Evolutionary conservation across 2,888 invertebrate species (phyloP), one percentile per base, ranked within the genome.

Genomic region (Chymomyza fuscimana): DNA sequence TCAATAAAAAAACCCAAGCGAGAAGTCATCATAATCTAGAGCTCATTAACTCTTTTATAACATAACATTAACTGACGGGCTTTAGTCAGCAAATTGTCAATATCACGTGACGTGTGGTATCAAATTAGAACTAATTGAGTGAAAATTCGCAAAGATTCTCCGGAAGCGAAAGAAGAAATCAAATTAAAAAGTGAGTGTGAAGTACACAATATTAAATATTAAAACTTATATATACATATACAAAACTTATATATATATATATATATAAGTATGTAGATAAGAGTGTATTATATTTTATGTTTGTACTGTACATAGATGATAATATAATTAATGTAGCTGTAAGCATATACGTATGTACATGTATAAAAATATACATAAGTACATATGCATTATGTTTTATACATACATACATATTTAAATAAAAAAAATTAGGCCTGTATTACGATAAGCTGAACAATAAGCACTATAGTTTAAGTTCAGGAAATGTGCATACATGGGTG

Each of bases 21-120:
- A 81, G 91, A 80, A 88, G 87, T 72, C 82, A 86, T 64, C 86
- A 86, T 76, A 91, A 91, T 79, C 74, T 89, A 86, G 88, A 90
- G 79, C 82, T 91, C 78, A 89, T 89, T 83, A 90, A 90, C 86
- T 91, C 91, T 66, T 91, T 91, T 81, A 91, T 91, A 91, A 91
- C 91, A 88, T 91, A 91, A 91, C 91, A 89, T 78, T 86, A 82
- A 79, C 78, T 67, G 40, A 58, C 61, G 62, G 40, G 60, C 60
- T 63, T 46, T 56, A 65, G 70, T 63, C 71, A 70, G 73, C 79
- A 69, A 29, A 63, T 56, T 62, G 58, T 65, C 16, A 59, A 65
- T 61, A 70, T 59, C 63, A 72, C 59, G 65, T 67, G 64, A 80
- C 74, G 69, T 73, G 67, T 74, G 65, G 62, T 65, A 62, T 72